A percentile compares a stretch with the other conserved stretches of the same genome.
phyloP scores from a whole-genome alignment of 2,113 vertebrate species.

The Leptodactylus fuscus region DNA sequence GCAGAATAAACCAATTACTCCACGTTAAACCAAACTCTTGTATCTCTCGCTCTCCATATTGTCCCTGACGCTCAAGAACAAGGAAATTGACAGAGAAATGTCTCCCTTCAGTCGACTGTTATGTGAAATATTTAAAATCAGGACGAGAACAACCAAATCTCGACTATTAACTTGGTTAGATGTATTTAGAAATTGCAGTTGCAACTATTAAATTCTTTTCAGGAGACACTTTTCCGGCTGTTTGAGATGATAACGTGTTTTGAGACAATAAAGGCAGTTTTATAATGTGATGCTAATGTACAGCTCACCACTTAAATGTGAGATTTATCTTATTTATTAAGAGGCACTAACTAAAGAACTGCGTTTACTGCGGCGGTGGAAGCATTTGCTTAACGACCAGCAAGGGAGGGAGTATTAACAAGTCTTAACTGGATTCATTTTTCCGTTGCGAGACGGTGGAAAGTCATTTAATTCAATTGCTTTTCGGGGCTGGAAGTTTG shows the following conservation, averaged over 20 bases:
- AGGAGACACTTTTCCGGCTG: conserved; percentile 47
- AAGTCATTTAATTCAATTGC: conserved; percentile 60
- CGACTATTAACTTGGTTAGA: conserved; percentile 36
- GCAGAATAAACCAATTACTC: background rate
- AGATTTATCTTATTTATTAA: conserved; percentile 57
- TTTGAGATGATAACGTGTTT: conserved; percentile 54
- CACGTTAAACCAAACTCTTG: background rate
- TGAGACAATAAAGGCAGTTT: conserved; percentile 51
- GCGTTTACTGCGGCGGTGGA: conserved; percentile 43
- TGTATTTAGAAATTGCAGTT: conserved; percentile 42
- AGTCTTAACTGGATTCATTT: conserved; percentile 50
- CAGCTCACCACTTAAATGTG: conserved; percentile 37
- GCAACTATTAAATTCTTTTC: conserved; percentile 39
- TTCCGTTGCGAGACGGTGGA: conserved; percentile 27
- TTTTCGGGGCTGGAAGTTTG: conserved; percentile 22
- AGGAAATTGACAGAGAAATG: background rate
- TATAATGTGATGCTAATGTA: conserved; percentile 50
- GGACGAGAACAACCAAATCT: conserved; percentile 26
- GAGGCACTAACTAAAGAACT: conserved; percentile 35
- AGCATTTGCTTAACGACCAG: conserved; percentile 53
- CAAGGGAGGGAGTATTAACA: conserved; percentile 56
- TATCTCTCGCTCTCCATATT: background rate
- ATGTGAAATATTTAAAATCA: conserved; percentile 25
- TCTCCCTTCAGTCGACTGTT: background rate
- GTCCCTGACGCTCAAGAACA: background rate